These are phyloP conservation scores for Melanogrammus aeglefinus DNA, from an alignment of 2,797 vertebrate genomes.

Conservation along the genomic window DNA sequence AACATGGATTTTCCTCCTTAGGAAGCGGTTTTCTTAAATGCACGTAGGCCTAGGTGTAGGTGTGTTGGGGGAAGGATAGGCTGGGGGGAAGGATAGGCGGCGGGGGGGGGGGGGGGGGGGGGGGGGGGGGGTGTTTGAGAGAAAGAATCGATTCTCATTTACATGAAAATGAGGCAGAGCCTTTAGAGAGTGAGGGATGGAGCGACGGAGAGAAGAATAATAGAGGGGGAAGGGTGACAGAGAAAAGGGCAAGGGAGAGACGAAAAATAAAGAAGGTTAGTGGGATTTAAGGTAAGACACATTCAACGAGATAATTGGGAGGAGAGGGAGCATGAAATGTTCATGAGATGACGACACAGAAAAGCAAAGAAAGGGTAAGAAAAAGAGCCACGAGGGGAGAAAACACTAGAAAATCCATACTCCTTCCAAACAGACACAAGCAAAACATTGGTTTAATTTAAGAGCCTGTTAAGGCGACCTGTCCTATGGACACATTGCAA, in stretches of 20 bases:
- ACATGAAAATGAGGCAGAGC: slow-evolving; percentile 44
- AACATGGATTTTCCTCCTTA: background rate
- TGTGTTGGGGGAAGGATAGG: slow-evolving; percentile 7
- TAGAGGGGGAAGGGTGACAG: slow-evolving; percentile 15
- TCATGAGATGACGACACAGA: background rate
- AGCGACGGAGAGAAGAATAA: background rate
- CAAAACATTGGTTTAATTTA: slow-evolving; percentile 2
- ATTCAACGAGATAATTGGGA: slow-evolving; percentile 7
- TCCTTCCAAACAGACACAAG: background rate
- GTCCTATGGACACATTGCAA: background rate
- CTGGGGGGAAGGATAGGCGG: no score
- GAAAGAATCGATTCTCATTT: slow-evolving; percentile 44
- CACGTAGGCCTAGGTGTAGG: slow-evolving; percentile 1
- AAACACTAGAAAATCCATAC: slow-evolving; percentile 6
- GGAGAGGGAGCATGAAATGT: slow-evolving; percentile 10
- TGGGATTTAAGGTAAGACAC: slow-evolving; percentile 4
- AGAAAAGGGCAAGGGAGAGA: slow-evolving; percentile 14
- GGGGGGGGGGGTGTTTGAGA: slow-evolving; percentile 24
- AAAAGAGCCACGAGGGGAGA: background rate
- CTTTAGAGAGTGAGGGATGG: slow-evolving; percentile 9
- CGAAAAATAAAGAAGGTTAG: slow-evolving; percentile 6
- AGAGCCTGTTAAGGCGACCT: slow-evolving; percentile 1
- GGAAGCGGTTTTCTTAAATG: background rate
- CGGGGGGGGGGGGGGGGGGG: no score
- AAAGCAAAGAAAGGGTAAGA: background rate